Evolutionary conservation across 2,113 vertebrate species (phyloP).

Genomic region (Trematomus loennbergii): DNA sequence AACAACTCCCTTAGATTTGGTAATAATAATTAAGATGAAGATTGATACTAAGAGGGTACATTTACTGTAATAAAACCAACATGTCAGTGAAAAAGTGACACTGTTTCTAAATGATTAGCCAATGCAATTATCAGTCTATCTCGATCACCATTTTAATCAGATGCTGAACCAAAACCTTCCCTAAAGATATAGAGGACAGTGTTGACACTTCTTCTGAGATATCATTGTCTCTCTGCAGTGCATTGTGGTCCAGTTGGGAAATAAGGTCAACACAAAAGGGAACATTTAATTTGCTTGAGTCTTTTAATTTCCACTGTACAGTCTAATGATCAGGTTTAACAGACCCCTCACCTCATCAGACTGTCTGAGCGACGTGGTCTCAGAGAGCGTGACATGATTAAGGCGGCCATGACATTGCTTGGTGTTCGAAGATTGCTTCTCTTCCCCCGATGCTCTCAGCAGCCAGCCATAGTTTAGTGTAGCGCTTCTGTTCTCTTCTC

Average conservation of each 20-base stretch:
- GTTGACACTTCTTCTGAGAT: background rate
- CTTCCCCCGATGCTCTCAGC: constrained; percentile 23
- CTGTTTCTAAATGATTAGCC: background rate
- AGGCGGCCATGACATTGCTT: constrained; percentile 44
- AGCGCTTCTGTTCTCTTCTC: constrained; percentile 25
- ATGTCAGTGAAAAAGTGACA: background rate
- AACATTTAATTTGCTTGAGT: constrained; percentile 20
- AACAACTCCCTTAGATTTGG: no score
- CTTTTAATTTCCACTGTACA: constrained; percentile 28
- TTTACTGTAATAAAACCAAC: background rate
- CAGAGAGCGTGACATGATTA: constrained; percentile 39
- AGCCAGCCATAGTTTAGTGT: constrained; percentile 16
- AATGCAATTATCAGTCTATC: no score
- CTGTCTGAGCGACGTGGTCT: constrained; percentile 25
- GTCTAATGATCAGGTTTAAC: constrained; percentile 46
- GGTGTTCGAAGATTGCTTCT: constrained; percentile 29
- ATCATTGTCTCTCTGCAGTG: background rate
- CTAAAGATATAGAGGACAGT: background rate
- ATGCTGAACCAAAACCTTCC: no score
- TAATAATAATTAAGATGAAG: no score
- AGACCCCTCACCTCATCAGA: constrained; percentile 33
- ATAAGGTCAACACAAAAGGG: constrained; percentile 24
- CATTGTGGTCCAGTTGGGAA: background rate
- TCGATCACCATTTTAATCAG: no score
- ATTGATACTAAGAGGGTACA: background rate